phyloP scores from a whole-genome alignment of 37 sponge, comb jelly and placozoan species.

The Spongilla lacustris region DNA sequence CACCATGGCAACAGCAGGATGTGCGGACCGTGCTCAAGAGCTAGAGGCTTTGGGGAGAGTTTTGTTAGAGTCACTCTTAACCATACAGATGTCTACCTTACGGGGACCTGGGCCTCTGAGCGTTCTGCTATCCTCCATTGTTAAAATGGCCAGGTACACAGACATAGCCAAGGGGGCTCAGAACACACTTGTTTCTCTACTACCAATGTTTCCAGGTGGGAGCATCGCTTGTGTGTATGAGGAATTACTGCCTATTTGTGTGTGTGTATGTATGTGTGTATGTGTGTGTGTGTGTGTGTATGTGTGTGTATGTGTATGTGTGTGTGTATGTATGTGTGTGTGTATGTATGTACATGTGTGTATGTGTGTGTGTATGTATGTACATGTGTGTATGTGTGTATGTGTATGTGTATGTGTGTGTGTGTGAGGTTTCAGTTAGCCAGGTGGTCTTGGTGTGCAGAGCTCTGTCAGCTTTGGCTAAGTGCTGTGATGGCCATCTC shows the following conservation, averaged over 20 bases:
- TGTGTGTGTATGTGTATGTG: not conserved
- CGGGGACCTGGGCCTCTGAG: not conserved
- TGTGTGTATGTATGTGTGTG: too few relatives aligned
- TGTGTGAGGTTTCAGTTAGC: not conserved
- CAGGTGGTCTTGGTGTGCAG: not conserved
- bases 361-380: too few relatives aligned
- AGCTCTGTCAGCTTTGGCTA: not conserved
- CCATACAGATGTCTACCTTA: not conserved
- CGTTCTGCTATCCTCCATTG: not conserved
- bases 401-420: too few relatives aligned
- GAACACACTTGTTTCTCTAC: slow-evolving; percentile 34
- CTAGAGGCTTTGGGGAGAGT: not conserved
- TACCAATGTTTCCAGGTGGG: slow-evolving; percentile 41
- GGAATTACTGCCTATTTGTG: not conserved
- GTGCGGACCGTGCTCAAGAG: not conserved
- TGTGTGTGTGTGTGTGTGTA: not conserved
- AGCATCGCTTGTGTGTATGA: too few relatives aligned
- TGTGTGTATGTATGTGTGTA: not conserved
- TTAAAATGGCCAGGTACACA: not conserved
- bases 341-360: too few relatives aligned
- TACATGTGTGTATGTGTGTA: too few relatives aligned
- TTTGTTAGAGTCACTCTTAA: not conserved
- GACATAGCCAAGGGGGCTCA: slow-evolving; percentile 12
- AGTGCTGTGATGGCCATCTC: not conserved
- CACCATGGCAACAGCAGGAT: slow-evolving; percentile 28